phyloP scores from a whole-genome alignment of 2,113 vertebrate species.

The Crotalus tigris region DNA sequence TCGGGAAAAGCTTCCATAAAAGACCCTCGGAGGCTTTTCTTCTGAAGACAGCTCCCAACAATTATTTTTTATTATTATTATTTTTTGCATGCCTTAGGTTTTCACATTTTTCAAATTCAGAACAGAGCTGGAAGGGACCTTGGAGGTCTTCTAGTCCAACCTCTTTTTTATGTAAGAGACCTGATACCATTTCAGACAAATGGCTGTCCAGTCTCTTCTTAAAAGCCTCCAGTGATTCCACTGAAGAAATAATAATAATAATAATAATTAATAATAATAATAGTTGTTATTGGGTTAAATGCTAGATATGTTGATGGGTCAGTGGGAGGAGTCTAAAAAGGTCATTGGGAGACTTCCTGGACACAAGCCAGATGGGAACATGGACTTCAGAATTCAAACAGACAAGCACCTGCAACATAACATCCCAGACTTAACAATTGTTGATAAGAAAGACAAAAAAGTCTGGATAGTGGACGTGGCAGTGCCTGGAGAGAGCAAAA shows the following conservation, averaged over 20 bases:
- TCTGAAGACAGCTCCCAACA: not conserved
- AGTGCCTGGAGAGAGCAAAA: too few species aligned
- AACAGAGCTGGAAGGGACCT: not conserved
- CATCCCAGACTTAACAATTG: too few species aligned
- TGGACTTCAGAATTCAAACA: too few species aligned
- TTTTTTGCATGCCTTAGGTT: not conserved
- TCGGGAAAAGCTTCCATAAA: fast-evolving
- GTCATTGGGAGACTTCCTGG: too few species aligned
- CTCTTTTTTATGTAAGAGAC: not conserved
- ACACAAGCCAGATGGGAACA: too few species aligned
- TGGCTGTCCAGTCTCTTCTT: not conserved
- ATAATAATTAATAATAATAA: too few species aligned
- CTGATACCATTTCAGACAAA: not conserved
- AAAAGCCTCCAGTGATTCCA: not conserved
- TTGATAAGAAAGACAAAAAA: too few species aligned
- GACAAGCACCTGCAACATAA: too few species aligned
- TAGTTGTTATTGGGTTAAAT: too few species aligned
- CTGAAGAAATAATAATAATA: not conserved
- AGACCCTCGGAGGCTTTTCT: not conserved
- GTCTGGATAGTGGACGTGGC: too few species aligned
- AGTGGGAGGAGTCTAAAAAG: too few species aligned
- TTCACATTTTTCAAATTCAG: not conserved
- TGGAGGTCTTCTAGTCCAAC: not conserved
- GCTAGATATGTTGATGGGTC: too few species aligned
- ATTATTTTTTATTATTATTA: not conserved